These are phyloP conservation scores for Siphonodentalium dalli DNA, from an alignment of 2,888 invertebrate genomes.

Conservation along the genomic window DNA sequence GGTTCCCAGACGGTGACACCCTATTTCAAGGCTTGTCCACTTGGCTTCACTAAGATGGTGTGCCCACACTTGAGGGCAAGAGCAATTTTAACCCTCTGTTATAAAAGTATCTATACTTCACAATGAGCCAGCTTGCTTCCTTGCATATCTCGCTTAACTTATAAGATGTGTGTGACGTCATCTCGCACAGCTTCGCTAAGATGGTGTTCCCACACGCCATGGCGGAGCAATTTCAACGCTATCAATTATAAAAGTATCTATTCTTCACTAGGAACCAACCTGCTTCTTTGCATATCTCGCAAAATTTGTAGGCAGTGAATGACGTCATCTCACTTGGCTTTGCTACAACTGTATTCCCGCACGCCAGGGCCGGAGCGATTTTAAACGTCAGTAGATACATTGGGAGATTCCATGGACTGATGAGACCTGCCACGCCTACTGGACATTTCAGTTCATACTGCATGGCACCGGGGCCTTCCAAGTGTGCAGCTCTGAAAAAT, in stretches of 20 bases:
- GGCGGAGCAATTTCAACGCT: no score
- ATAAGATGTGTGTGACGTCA: constrained; percentile 70
- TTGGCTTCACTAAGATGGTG: no score
- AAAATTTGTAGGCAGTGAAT: constrained; percentile 68
- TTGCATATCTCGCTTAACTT: constrained; percentile 67
- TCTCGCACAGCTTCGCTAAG: constrained; percentile 70
- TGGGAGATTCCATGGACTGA: constrained; percentile 71
- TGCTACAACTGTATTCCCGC: constrained; percentile 68
- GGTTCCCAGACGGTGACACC: no score
- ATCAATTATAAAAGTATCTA: background rate
- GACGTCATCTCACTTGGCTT: constrained; percentile 71
- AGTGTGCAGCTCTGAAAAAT: no score
- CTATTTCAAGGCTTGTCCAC: no score
- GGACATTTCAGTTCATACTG: constrained; percentile 68
- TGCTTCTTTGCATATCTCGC: constrained; percentile 66
- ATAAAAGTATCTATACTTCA: background rate
- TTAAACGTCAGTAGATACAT: constrained; percentile 70
- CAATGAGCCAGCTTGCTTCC: constrained; percentile 64
- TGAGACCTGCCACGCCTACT: constrained; percentile 69
- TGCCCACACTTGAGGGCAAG: no score
- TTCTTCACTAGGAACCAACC: constrained; percentile 53
- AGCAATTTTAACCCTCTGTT: no score
- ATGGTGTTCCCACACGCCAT: constrained; percentile 67
- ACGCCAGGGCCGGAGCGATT: constrained; percentile 68
- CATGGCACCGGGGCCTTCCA: constrained; percentile 48